Conservation (phyloP, 92 coral and sea anemone genomes). For the Epizoanthus scotinus region DNA sequence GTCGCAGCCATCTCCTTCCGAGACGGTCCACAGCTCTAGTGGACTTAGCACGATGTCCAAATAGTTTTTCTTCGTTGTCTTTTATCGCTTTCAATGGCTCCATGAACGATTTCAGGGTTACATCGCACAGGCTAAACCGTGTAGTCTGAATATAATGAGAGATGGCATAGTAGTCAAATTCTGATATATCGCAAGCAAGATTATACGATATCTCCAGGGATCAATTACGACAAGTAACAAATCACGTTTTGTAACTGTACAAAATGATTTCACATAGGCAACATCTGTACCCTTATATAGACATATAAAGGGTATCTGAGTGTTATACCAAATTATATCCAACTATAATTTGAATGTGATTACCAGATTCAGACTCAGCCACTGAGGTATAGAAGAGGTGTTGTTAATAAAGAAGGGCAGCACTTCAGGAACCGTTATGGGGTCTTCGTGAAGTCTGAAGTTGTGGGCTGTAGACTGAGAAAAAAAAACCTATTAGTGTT, state of each 20-base stretch:
- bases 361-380: conserved; percentile 1
- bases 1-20: conserved; percentile 10
- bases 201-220: too few relatives aligned
- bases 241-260: too few relatives aligned
- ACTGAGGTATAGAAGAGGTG: background rate
- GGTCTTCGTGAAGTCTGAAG: background rate
- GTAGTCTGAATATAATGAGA: background rate
- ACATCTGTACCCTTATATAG: too few relatives aligned
- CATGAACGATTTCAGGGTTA: background rate
- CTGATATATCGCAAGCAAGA: too few relatives aligned
- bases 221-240: too few relatives aligned
- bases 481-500: background rate
- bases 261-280: too few relatives aligned
- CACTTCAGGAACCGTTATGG: background rate
- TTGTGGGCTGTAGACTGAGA: conserved; percentile 2
- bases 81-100: conserved; percentile 13
- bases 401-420: background rate
- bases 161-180: too few relatives aligned
- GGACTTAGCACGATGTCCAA: background rate
- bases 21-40: background rate
- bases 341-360: too few relatives aligned
- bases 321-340: too few relatives aligned
- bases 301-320: too few relatives aligned
- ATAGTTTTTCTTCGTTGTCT: background rate
- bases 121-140: background rate